Conservation (phyloP, 2,888 invertebrate species). For the Toxonevra muliebris region DNA sequence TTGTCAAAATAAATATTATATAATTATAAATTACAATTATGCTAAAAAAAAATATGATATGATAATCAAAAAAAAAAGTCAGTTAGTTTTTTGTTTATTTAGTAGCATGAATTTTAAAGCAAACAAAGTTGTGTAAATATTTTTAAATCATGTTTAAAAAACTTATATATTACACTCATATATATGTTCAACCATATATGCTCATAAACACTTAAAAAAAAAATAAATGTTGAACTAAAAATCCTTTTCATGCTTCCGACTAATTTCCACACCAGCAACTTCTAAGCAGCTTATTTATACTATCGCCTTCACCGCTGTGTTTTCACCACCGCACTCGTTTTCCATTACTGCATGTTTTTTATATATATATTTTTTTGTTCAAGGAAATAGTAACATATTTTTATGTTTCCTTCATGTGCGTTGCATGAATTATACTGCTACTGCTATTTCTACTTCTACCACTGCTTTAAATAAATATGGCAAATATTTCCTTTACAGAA, state of each 20-base stretch:
- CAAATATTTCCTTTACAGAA: not conserved
- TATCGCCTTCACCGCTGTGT: not conserved
- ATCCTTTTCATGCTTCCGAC: not conserved
- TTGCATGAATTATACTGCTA: no score
- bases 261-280: not conserved
- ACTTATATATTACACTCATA: not conserved
- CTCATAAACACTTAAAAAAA: not conserved
- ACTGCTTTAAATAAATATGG: no score
- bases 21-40: no score
- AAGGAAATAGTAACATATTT: slow-evolving; percentile 3
- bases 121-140: no score
- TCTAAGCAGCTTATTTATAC: not conserved
- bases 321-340: no score
- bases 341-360: not conserved
- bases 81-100: no score
- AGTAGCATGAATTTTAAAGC: no score
- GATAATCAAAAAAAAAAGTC: no score
- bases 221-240: not conserved
- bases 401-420: not conserved
- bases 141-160: not conserved
- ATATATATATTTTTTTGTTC: not conserved
- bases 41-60: no score
- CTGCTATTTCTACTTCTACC: no score
- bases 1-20: no score
- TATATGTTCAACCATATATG: not conserved